phyloP scores from a whole-genome alignment of 2,888 invertebrate species.

The Dasysyrphus albostriatus region DNA sequence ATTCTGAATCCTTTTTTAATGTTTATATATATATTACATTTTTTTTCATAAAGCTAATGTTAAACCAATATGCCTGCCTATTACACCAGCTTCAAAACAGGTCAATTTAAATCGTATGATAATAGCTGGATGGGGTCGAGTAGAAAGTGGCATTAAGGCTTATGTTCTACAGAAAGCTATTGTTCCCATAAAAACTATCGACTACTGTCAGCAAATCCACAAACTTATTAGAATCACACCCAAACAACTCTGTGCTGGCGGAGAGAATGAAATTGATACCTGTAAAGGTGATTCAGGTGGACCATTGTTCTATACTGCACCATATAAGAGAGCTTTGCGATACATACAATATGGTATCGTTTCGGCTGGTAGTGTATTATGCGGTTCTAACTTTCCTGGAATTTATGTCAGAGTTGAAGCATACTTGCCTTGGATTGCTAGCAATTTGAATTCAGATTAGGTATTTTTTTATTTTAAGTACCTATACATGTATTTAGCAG shows the following conservation, averaged over 20 bases:
- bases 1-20: slow-evolving; percentile 24
- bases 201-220: slow-evolving; percentile 79
- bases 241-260: slow-evolving; percentile 86
- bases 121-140: slow-evolving; percentile 81
- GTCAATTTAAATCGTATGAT: slow-evolving; percentile 72
- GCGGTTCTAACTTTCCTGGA: slow-evolving; percentile 84
- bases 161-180: slow-evolving; percentile 78
- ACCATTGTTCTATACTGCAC: slow-evolving; percentile 78
- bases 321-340: slow-evolving; percentile 71
- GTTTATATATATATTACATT: not conserved
- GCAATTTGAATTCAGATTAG: slow-evolving; percentile 62
- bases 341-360: slow-evolving; percentile 85
- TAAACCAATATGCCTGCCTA: slow-evolving; percentile 80
- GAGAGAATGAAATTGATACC: slow-evolving; percentile 77
- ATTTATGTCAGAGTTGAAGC: slow-evolving; percentile 85
- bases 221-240: slow-evolving; percentile 76
- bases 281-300: slow-evolving; percentile 77
- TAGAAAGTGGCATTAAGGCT: slow-evolving; percentile 74
- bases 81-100: slow-evolving; percentile 75
- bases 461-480: not conserved
- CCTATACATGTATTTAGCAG: too few species aligned
- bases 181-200: slow-evolving; percentile 72
- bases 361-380: slow-evolving; percentile 86
- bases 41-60: slow-evolving; percentile 77
- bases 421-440: slow-evolving; percentile 86